Conservation (phyloP, 2,113 vertebrate genomes). For the Girardinichthys multiradiatus region DNA sequence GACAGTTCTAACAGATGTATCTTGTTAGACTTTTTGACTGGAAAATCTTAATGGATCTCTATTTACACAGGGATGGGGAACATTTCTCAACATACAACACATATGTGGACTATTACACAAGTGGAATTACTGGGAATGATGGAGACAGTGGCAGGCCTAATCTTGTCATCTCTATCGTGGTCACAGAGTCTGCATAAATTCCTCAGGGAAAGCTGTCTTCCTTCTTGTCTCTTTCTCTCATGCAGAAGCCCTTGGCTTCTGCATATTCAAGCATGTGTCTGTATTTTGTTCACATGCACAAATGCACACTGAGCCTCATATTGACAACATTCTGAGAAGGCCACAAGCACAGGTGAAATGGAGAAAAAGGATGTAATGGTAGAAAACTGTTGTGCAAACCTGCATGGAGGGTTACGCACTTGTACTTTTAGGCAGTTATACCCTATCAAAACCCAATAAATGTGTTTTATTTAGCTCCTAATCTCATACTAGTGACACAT, state of each 20-base stretch:
- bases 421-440: background rate
- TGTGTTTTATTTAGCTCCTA: background rate
- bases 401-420: background rate
- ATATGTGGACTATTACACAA: conserved; percentile 39
- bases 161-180: conserved; percentile 63
- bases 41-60: background rate
- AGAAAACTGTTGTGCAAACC: background rate
- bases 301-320: background rate
- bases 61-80: background rate
- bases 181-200: conserved; percentile 58
- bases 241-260: conserved; percentile 28
- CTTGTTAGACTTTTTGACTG: conserved; percentile 26
- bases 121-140: conserved; percentile 27
- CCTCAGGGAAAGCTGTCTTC: conserved; percentile 45
- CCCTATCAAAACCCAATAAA: background rate
- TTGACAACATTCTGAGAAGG: conserved; percentile 1
- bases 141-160: conserved; percentile 37
- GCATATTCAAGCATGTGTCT: conserved; percentile 31
- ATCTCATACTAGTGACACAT: background rate
- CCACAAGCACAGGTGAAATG: background rate
- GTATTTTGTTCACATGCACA: conserved; percentile 19
- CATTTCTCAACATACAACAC: conserved; percentile 1
- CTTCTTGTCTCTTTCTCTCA: conserved; percentile 23
- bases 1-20: background rate
- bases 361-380: background rate